Conservation (phyloP, 2,888 invertebrate genomes). For the Plebejus melissa region DNA sequence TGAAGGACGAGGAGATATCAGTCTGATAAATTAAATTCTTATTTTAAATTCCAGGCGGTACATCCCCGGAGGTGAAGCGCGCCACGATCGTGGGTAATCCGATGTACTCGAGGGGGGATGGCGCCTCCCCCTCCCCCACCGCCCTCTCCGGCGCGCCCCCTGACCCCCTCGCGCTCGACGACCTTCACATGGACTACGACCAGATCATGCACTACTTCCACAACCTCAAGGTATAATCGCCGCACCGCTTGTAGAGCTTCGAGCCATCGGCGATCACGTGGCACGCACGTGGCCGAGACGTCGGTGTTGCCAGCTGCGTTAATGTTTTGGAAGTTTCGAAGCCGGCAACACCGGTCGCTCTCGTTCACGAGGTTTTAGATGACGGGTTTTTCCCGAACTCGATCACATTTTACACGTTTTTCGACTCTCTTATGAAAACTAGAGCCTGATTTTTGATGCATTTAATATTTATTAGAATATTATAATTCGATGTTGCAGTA, state of each 20-base stretch:
- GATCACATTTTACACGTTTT: slow-evolving; percentile 49
- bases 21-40: too few relatives aligned
- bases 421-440: slow-evolving; percentile 66
- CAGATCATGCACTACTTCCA: slow-evolving; percentile 99
- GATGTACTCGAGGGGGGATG: slow-evolving; percentile 85
- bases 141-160: slow-evolving; percentile 65
- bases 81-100: slow-evolving; percentile 94
- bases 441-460: slow-evolving; percentile 74
- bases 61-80: slow-evolving; percentile 85
- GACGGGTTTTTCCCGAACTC: slow-evolving; percentile 46
- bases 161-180: slow-evolving; percentile 86
- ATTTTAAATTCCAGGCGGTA: slow-evolving; percentile 48
- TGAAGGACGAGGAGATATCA: too few relatives aligned
- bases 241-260: slow-evolving; percentile 34
- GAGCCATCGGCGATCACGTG: slow-evolving; percentile 15
- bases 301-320: slow-evolving; percentile 1
- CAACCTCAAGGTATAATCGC: slow-evolving; percentile 91
- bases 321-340: neutral
- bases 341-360: neutral
- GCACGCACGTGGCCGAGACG: neutral
- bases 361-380: slow-evolving; percentile 31
- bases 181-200: slow-evolving; percentile 97
- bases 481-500: slow-evolving; percentile 67
- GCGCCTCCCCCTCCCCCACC: slow-evolving; percentile 49
- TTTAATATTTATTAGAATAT: slow-evolving; percentile 69